phyloP scores from a whole-genome alignment of 2,797 vertebrate genomes.

The Sparidentex hasta region DNA sequence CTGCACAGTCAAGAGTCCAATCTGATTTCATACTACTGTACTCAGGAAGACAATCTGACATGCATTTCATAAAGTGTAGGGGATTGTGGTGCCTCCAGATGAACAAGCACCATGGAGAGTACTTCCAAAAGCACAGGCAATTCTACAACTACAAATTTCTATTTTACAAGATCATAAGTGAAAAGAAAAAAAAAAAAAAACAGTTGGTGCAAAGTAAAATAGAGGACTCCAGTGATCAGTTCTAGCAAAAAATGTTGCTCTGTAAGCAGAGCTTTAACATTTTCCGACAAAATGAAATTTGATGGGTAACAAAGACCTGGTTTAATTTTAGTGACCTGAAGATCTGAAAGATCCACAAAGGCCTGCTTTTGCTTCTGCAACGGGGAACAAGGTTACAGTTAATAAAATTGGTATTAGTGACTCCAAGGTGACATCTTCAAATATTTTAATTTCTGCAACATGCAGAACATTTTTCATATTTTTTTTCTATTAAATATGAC shows the following conservation, averaged over 20 bases:
- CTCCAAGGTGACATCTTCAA: too few species aligned
- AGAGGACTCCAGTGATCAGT: background rate
- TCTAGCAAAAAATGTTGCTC: too few species aligned
- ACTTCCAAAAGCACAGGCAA: background rate
- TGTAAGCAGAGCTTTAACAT: background rate
- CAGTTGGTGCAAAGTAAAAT: background rate
- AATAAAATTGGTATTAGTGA: background rate
- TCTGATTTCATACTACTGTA: background rate
- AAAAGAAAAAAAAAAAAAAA: background rate
- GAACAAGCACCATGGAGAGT: background rate
- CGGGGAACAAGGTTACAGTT: background rate
- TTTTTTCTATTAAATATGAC: too few species aligned
- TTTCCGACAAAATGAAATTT: background rate
- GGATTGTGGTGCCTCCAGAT: background rate
- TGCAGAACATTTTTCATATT: too few species aligned
- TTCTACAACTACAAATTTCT: background rate
- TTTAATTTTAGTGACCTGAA: background rate
- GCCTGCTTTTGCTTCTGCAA: background rate
- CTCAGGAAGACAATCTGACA: background rate
- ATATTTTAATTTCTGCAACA: too few species aligned
- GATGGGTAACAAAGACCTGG: background rate
- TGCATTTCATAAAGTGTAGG: background rate
- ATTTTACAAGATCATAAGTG: conserved; percentile 13
- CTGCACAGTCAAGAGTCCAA: background rate
- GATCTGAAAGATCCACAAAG: background rate